A percentile compares a stretch with the other conserved stretches of the same genome.
These are phyloP conservation scores for Saccostrea glomerata DNA, from an alignment of 1,140 invertebrate species.

Conservation along the genomic window DNA sequence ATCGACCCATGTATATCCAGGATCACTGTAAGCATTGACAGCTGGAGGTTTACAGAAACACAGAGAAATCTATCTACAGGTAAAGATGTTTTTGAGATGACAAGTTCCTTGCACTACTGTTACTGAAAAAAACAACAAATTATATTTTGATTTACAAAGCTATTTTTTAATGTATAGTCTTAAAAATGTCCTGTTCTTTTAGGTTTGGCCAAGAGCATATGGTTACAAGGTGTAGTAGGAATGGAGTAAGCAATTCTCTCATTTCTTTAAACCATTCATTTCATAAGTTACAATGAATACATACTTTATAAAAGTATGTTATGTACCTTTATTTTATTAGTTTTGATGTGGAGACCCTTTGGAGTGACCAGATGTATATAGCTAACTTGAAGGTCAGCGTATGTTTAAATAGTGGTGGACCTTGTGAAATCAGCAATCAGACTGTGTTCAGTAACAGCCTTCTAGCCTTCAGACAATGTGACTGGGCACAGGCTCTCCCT, in stretches of 20 bases:
- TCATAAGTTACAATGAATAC: no score
- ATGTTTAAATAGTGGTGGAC: conserved; percentile 43
- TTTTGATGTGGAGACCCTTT: conserved; percentile 17
- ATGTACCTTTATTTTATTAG: not conserved
- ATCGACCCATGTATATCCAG: conserved; percentile 35
- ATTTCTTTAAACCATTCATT: no score
- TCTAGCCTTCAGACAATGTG: conserved; percentile 40
- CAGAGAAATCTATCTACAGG: conserved; percentile 12
- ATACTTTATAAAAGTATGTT: not conserved
- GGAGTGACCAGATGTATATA: conserved; percentile 45
- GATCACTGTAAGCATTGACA: conserved; percentile 43
- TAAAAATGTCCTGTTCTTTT: not conserved
- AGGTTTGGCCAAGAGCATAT: conserved; percentile 36
- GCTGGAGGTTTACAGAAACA: conserved; percentile 13
- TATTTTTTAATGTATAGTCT: not conserved
- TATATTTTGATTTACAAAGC: not conserved
- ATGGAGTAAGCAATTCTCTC: conserved; percentile 9
- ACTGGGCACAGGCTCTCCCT: conserved; percentile 4
- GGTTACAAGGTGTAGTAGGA: conserved; percentile 31
- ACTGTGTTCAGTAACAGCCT: conserved; percentile 39
- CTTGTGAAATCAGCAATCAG: conserved; percentile 49
- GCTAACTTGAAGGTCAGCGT: conserved; percentile 56
- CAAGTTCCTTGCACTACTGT: not conserved
- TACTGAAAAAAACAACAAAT: not conserved
- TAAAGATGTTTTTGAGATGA: not conserved